Conservation (phyloP, 2,888 invertebrate genomes). For the Amaurobius ferox region DNA sequence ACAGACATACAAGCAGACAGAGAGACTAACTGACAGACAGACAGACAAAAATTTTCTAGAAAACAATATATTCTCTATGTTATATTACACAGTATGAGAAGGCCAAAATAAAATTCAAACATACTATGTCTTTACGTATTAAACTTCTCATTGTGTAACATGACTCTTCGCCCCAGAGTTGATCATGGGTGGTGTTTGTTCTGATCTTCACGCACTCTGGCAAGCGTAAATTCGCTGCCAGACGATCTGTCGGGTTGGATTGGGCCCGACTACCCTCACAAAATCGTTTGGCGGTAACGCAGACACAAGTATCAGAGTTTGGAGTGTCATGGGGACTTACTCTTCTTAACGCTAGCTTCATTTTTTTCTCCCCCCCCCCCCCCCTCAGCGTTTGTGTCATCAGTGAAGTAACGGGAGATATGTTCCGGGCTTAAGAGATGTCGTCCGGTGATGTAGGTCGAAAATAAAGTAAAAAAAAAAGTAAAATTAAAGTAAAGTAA, state of each 20-base stretch:
- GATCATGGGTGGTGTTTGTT: slow-evolving; percentile 3
- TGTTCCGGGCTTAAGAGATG: background rate
- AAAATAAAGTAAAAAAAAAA: too few species aligned
- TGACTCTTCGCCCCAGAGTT: background rate
- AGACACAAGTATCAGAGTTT: slow-evolving; percentile 12
- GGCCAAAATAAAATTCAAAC: too few species aligned
- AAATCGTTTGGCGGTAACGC: slow-evolving; percentile 46
- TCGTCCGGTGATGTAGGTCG: background rate
- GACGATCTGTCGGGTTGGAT: slow-evolving; percentile 65
- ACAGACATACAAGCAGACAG: too few species aligned
- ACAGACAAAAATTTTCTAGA: too few species aligned
- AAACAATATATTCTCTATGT: too few species aligned
- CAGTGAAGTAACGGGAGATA: background rate
- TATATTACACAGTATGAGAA: too few species aligned
- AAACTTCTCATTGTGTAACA: background rate
- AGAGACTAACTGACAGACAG: too few species aligned
- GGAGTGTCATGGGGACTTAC: background rate
- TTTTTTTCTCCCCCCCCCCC: background rate
- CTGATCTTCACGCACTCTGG: slow-evolving; percentile 51
- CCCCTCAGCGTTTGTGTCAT: background rate
- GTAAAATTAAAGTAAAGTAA: too few species aligned
- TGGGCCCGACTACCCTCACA: slow-evolving; percentile 41
- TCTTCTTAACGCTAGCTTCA: background rate
- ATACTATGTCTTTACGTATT: too few species aligned
- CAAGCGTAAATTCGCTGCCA: slow-evolving; percentile 53